Evolutionary conservation across 2,113 vertebrate genomes (phyloP).

Genomic region (Petroica traversi): DNA sequence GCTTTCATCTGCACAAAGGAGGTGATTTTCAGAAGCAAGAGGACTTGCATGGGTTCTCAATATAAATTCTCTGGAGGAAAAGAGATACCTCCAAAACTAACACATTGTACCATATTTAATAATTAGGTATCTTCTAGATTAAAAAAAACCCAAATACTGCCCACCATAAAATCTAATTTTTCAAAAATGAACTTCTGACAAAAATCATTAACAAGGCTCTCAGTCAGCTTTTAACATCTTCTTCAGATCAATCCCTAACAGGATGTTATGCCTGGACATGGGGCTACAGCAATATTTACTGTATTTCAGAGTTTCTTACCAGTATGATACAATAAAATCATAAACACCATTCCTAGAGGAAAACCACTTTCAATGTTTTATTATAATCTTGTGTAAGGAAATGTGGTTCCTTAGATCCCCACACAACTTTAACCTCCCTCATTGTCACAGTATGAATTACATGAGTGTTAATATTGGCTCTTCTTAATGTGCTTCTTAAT

Average conservation of each 20-base stretch:
- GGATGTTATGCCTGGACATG: not conserved
- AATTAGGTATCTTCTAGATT: not conserved
- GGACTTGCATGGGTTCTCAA: not conserved
- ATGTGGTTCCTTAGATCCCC: not conserved
- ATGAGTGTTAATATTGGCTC: not conserved
- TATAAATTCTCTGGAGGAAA: not conserved
- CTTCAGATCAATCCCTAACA: not conserved
- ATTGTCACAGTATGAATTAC: not conserved
- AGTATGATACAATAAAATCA: not conserved
- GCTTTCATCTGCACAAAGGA: not conserved
- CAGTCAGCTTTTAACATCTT: not conserved
- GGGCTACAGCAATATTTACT: not conserved
- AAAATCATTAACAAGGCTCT: not conserved
- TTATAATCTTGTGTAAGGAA: not conserved
- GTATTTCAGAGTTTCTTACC: not conserved
- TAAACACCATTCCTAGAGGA: not conserved
- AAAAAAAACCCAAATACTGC: not conserved
- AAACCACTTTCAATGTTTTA: not conserved
- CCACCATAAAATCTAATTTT: not conserved
- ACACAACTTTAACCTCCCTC: not conserved
- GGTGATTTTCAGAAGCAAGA: not conserved
- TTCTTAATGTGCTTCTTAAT: not conserved
- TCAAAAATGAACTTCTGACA: not conserved
- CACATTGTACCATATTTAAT: not conserved
- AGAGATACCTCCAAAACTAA: not conserved